Conservation (phyloP, 1,140 invertebrate species). For the Hyles vespertilio region DNA sequence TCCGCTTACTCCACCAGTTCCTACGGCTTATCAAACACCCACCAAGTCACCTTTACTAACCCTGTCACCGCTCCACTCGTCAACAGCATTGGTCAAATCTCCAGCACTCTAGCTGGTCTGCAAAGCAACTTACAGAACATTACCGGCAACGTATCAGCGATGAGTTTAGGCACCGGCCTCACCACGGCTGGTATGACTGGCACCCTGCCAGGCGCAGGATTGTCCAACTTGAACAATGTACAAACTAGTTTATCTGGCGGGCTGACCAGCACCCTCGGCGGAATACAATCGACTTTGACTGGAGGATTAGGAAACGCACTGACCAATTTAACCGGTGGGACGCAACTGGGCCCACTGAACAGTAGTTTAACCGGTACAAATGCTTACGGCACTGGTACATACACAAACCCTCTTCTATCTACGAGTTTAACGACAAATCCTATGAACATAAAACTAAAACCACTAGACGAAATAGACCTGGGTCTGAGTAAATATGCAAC, state of each 20-base stretch:
- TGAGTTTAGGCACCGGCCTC: slow-evolving; percentile 56
- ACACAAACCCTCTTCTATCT: slow-evolving; percentile 78
- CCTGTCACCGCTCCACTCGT: slow-evolving; percentile 69
- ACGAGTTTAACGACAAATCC: slow-evolving; percentile 64
- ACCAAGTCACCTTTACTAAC: slow-evolving; percentile 76
- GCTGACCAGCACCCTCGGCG: slow-evolving; percentile 56
- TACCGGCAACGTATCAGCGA: slow-evolving; percentile 61
- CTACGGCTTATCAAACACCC: slow-evolving; percentile 72
- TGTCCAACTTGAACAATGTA: slow-evolving; percentile 66
- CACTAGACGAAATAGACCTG: slow-evolving; percentile 81
- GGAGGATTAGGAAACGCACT: slow-evolving; percentile 64
- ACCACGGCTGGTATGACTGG: slow-evolving; percentile 51
- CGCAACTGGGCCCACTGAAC: slow-evolving; percentile 69
- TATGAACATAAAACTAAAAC: slow-evolving; percentile 81
- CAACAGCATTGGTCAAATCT: slow-evolving; percentile 72
- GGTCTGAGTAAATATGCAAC: slow-evolving; percentile 76
- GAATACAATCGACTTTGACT: slow-evolving; percentile 59
- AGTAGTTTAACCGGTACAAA: slow-evolving; percentile 68
- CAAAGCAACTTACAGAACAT: slow-evolving; percentile 71
- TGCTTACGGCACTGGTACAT: slow-evolving; percentile 72
- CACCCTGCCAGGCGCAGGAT: slow-evolving; percentile 52
- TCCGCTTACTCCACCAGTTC: slow-evolving; percentile 56
- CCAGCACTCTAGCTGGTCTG: slow-evolving; percentile 67
- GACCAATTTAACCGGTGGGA: slow-evolving; percentile 63
- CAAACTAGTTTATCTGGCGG: slow-evolving; percentile 62